Percentiles rank a stretch among this genome's conserved stretches.
These are phyloP conservation scores for Embidobia sp. DNA, from an alignment of 2,888 invertebrate genomes.

Conservation along the genomic window DNA sequence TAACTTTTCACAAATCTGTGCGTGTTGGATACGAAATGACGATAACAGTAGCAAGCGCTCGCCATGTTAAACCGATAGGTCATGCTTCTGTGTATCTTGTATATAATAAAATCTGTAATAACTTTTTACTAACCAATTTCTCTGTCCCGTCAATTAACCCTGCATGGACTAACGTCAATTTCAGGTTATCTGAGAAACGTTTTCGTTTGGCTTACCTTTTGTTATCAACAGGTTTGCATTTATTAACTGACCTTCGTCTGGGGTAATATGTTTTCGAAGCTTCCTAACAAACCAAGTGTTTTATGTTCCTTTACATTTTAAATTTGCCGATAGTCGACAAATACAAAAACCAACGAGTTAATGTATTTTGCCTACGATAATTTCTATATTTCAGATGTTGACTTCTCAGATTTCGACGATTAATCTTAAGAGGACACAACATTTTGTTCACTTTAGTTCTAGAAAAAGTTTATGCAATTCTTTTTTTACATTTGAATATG, in stretches of 20 bases:
- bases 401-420: no score
- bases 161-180: background rate
- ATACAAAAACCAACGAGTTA: conserved; percentile 17
- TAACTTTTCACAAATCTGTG: conserved; percentile 3
- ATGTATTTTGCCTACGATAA: no score
- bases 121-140: conserved; percentile 74
- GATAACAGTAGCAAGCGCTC: conserved; percentile 20
- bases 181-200: no score
- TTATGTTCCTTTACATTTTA: conserved; percentile 23
- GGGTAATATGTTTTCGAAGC: conserved; percentile 11
- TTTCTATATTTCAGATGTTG: no score
- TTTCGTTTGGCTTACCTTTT: background rate
- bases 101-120: conserved; percentile 76
- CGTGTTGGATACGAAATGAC: conserved; percentile 15
- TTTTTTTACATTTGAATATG: no score
- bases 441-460: no score
- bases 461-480: no score
- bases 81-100: conserved; percentile 75
- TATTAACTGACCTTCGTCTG: conserved; percentile 17
- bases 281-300: conserved; percentile 5
- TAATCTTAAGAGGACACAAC: no score
- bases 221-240: background rate
- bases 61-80: conserved; percentile 30
- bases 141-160: conserved; percentile 60
- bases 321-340: conserved; percentile 57